Base-by-base conservation (phyloP, 2,113 vertebrate genomes). In the Poecile atricapillus region DNA sequence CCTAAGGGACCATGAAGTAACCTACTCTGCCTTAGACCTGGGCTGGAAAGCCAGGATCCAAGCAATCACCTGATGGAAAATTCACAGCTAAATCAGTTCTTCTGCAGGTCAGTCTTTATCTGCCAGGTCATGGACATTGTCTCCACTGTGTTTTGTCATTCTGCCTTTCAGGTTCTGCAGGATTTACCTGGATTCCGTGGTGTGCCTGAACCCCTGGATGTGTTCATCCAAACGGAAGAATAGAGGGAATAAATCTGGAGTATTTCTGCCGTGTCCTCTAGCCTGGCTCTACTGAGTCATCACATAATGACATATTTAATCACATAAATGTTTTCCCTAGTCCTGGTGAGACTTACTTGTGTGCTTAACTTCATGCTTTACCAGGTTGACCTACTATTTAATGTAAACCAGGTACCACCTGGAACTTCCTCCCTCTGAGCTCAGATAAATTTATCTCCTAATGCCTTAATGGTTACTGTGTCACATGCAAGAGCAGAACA, bases 231-330 rank as follows among this genome's bases (percentile, higher is more conserved):
- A 87, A 83, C 0, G 2, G 81, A 77, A 60, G 24, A 77, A 77
- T 4, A 78, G 37, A 74, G 68, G 73, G 94, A 90, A 89, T 33
- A 94, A 93, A 83, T 64, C 74, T 93, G 77, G 63, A 83, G 7
- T 56, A 41, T 62, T 86, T 81, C 63, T 83, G 47, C 5, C 2
- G 1, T 87, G 81, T 97, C 46, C 55, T 83, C 37, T 39, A 55
- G 31, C 31, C 75, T 91, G 70, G 41, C 44, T 75, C n/a, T 93
- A 93, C 79, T 88, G 92, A 95, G 68, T 88, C 82, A 95, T 43
- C 75, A 85, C 8, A 83, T 95, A 87, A 89, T 68, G 55, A 77
- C 75, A 80, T 74, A 73, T 71, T 93, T 93, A 93, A 88, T 80
- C 80, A 92, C 79, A 59, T 47, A 22, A 80, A 80, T 70, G 43